Conservation (phyloP, 35 echinoderm and acorn worm genomes). For the Chiridota heheva region DNA sequence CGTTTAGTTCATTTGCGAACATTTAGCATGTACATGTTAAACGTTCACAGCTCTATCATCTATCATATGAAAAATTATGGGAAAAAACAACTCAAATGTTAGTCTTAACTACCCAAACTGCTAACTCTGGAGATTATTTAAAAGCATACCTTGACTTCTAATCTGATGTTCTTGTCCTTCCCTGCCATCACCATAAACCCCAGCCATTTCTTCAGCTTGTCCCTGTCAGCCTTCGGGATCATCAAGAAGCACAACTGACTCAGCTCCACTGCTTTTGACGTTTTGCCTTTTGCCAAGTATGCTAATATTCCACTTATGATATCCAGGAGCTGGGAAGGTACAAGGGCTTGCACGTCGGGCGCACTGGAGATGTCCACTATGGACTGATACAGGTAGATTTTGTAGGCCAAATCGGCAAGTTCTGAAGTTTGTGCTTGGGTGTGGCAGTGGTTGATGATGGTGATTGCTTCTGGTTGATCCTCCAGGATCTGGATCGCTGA, state of each 20-base stretch:
- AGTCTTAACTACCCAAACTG: no score
- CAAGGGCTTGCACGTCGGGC: conserved; percentile 19
- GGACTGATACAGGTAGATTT: conserved; percentile 73
- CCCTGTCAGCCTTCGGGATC: conserved; percentile 27
- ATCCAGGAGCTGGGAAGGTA: conserved; percentile 61
- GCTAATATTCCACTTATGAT: conserved; percentile 53
- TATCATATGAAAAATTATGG: no score
- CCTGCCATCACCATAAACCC: conserved; percentile 79
- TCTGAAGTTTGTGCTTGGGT: conserved; percentile 27
- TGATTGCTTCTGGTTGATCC: conserved; percentile 57
- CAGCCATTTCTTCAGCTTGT: conserved; percentile 55
- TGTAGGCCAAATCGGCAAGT: conserved; percentile 49
- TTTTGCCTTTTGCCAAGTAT: conserved; percentile 71
- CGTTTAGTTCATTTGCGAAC: no score
- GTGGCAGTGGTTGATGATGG: conserved; percentile 55
- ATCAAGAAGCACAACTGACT: conserved; percentile 67
- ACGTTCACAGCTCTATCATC: no score
- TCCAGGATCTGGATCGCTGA: conserved; percentile 73
- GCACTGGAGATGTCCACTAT: conserved; percentile 54
- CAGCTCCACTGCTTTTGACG: conserved; percentile 63
- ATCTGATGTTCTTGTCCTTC: conserved; percentile 40
- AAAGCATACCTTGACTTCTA: conserved; percentile 81
- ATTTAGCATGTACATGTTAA: no score
- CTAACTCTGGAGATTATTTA: no score
- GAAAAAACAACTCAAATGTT: no score